phyloP scores from a whole-genome alignment of 1,140 invertebrate genomes.

The Zophobas morio region DNA sequence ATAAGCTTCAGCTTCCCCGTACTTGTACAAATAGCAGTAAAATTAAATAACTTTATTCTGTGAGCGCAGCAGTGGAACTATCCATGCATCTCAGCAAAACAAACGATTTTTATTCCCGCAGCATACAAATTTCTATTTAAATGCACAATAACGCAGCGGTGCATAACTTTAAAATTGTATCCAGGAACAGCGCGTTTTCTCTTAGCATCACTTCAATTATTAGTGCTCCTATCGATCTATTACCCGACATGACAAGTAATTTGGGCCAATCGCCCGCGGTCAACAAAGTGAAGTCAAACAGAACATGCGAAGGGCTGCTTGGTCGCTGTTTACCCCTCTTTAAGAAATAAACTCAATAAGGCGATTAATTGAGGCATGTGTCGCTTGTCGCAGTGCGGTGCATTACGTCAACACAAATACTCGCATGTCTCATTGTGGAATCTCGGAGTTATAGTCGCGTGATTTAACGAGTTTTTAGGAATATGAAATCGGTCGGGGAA shows the following conservation, averaged over 20 bases:
- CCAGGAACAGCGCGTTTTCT: neutral
- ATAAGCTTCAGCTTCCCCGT: too few relatives aligned
- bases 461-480: neutral
- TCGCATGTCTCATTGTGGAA: slow-evolving; percentile 2
- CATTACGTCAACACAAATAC: neutral
- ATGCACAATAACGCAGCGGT: slow-evolving; percentile 9
- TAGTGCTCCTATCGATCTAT: slow-evolving; percentile 17
- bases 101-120: neutral
- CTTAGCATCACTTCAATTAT: slow-evolving; percentile 12
- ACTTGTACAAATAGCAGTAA: too few relatives aligned
- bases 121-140: slow-evolving; percentile 3
- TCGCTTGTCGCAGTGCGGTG: neutral
- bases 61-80: too few relatives aligned
- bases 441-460: neutral
- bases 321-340: slow-evolving; percentile 5
- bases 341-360: slow-evolving; percentile 36
- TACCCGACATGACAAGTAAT: slow-evolving; percentile 35
- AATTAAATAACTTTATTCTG: too few relatives aligned
- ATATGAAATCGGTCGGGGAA: too few relatives aligned
- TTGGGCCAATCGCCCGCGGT: slow-evolving; percentile 45
- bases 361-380: slow-evolving; percentile 9
- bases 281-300: slow-evolving; percentile 44
- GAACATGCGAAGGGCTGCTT: slow-evolving; percentile 13
- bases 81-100: too few relatives aligned
- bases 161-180: slow-evolving; percentile 4